Percentiles rank a stretch among this genome's conserved stretches.
These are phyloP conservation scores for Aquatica leii DNA, from an alignment of 2,888 invertebrate species.

Conservation along the genomic window DNA sequence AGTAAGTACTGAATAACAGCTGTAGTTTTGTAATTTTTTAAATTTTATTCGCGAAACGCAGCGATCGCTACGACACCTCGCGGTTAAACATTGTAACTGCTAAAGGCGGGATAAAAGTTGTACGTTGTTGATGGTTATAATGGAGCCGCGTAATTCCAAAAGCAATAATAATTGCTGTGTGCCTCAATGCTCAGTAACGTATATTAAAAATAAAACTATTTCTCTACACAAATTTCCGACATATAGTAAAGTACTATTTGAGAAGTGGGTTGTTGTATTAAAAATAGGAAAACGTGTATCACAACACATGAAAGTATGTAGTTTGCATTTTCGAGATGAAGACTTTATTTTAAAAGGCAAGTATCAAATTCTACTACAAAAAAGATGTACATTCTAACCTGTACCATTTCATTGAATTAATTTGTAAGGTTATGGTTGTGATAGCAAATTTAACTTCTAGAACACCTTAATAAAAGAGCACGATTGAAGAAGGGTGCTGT, in stretches of 20 bases:
- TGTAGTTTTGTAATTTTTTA: too few relatives aligned
- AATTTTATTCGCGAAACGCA: conserved; percentile 5
- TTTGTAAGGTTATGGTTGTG: neutral
- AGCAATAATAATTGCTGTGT: conserved; percentile 6
- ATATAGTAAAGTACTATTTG: neutral
- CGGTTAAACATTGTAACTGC: conserved; percentile 3
- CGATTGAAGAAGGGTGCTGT: neutral
- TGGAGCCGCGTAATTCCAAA: neutral
- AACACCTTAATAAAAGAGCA: conserved; percentile 7
- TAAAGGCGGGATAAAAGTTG: conserved; percentile 1
- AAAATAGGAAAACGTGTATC: neutral
- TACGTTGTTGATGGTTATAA: neutral
- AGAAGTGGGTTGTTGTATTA: neutral
- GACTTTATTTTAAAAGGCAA: conserved; percentile 7
- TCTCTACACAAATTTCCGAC: conserved; percentile 5
- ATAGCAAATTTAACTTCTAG: conserved; percentile 4
- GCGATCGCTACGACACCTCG: conserved; percentile 1
- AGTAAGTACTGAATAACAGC: too few relatives aligned
- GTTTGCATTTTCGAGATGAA: neutral
- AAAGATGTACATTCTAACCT: conserved; percentile 1
- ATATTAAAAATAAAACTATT: neutral
- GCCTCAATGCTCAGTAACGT: conserved; percentile 4
- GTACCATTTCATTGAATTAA: neutral
- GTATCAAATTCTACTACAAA: neutral
- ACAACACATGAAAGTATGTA: neutral